These are phyloP conservation scores for Heteromurus nitidus DNA, from an alignment of 2,888 invertebrate genomes.

Conservation along the genomic window DNA sequence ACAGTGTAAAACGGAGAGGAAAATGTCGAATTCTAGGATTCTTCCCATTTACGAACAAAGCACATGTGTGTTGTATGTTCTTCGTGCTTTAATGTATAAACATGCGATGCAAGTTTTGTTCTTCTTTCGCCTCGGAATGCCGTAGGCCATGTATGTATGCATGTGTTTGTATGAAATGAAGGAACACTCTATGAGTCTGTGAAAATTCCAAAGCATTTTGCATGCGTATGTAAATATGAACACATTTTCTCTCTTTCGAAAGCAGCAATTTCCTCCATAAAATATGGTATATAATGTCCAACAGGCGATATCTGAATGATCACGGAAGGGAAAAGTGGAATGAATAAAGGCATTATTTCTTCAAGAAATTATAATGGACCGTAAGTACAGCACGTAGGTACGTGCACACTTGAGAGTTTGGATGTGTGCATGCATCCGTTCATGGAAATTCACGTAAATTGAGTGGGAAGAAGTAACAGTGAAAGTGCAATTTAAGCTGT, in stretches of 20 bases:
- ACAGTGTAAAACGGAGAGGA: slow-evolving; percentile 2
- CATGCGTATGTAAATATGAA: too few species aligned
- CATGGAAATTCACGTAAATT: background rate
- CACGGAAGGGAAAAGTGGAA: slow-evolving; percentile 51
- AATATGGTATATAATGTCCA: slow-evolving; percentile 53
- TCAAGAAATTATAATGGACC: slow-evolving; percentile 36
- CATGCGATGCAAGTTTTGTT: slow-evolving; percentile 23
- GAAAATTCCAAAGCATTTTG: too few species aligned
- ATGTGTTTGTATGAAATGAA: background rate
- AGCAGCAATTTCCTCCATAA: slow-evolving; percentile 54
- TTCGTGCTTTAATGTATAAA: too few species aligned
- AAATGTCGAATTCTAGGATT: too few species aligned
- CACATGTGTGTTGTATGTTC: background rate
- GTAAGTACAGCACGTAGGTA: background rate
- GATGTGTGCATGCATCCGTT: background rate
- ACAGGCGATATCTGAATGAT: slow-evolving; percentile 49
- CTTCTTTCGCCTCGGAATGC: too few species aligned
- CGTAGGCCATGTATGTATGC: slow-evolving; percentile 4
- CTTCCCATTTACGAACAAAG: background rate
- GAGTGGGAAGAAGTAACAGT: slow-evolving; percentile 15
- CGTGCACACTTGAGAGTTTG: background rate
- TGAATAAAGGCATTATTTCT: slow-evolving; percentile 32
- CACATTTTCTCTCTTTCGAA: slow-evolving; percentile 12
- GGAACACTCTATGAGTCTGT: too few species aligned
- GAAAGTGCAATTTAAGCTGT: slow-evolving; percentile 54